phyloP scores from a whole-genome alignment of 30 jellyfish, hydroid and myxozoan species.

The Hydractinia echinata region DNA sequence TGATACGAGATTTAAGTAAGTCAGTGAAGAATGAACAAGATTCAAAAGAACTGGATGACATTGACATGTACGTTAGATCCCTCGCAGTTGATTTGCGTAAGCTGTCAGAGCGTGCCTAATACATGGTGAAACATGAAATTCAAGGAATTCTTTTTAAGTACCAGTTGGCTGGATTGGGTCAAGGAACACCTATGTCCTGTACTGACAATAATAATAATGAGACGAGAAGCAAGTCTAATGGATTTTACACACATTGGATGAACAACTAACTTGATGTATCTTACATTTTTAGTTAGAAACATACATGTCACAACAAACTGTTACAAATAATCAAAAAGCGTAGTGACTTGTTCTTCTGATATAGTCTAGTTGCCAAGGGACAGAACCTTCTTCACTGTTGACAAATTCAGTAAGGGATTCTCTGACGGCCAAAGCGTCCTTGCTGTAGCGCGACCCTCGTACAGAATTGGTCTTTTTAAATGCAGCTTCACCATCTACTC shows the following conservation, averaged over 20 bases:
- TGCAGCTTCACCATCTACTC: background rate
- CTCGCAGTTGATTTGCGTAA: constrained; percentile 15
- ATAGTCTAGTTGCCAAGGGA: constrained; percentile 8
- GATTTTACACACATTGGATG: background rate
- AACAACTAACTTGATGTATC: background rate
- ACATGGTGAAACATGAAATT: background rate
- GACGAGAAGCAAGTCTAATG: background rate
- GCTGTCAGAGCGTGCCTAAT: background rate
- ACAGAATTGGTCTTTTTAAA: constrained; percentile 6
- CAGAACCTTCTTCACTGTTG: constrained; percentile 6
- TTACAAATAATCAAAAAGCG: background rate
- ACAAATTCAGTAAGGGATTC: constrained; percentile 8
- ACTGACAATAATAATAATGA: background rate
- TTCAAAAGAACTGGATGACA: background rate
- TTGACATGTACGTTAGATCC: background rate
- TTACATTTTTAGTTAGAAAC: background rate
- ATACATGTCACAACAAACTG: background rate
- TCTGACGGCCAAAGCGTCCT: constrained; percentile 15
- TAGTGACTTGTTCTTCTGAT: constrained; percentile 22
- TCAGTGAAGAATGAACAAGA: background rate
- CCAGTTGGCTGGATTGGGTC: background rate
- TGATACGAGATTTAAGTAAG: constrained; percentile 10
- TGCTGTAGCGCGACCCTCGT: constrained; percentile 32
- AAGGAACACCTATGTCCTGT: background rate
- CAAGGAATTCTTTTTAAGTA: background rate